Evolutionary conservation across 1,140 invertebrate species (phyloP), one percentile per base, ranked within the genome.

Genomic region (Batillaria attramentaria): DNA sequence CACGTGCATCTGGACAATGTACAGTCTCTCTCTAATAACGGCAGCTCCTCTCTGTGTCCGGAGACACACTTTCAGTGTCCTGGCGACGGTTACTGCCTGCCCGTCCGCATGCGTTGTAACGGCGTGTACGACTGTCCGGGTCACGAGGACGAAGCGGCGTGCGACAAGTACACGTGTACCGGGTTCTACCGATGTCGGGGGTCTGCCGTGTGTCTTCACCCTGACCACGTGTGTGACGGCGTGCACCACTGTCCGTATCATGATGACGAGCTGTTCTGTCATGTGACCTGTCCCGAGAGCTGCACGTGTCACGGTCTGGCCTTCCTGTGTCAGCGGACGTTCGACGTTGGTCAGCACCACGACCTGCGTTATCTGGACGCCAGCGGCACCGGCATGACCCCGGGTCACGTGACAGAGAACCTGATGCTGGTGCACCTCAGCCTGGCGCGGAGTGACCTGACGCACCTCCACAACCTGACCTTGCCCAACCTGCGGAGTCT

Each of bases 261-360:
- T 37, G 78, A 79, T 57, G 78, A 79, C 24, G 78, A 79, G 39
- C 37, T 75, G 3, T 31, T 75, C n/a, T 79, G 78, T 70, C 33
- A 79, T 43, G 31, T 57, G 0, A 79, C 78, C 0, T 79, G 72
- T 43, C 78, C 78, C 24, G 43, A 74, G 0, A 66, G 50, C 13
- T 79, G 78, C 37, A 57, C 62, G 33, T 75, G 78, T 31, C n/a
- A 62, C 41, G 68, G 68, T 31, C 42, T 41, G 68, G 72, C 72
- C 37, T 74, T 69, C 37, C 68, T 62, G 6, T 79, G 78, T 28
- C 43, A 39, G 0, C 33, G 31, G 24, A 24, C 37, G 0, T 43
- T 72, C 28, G 13, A 43, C n/a, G 39, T 33, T 8, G 37, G 35
- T 6, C 18, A 31, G 10, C n/a, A 50, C 33, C 33, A 24, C 8